These are phyloP conservation scores for Dolichopus griseipennis DNA, from an alignment of 2,888 invertebrate species.

Conservation along the genomic window DNA sequence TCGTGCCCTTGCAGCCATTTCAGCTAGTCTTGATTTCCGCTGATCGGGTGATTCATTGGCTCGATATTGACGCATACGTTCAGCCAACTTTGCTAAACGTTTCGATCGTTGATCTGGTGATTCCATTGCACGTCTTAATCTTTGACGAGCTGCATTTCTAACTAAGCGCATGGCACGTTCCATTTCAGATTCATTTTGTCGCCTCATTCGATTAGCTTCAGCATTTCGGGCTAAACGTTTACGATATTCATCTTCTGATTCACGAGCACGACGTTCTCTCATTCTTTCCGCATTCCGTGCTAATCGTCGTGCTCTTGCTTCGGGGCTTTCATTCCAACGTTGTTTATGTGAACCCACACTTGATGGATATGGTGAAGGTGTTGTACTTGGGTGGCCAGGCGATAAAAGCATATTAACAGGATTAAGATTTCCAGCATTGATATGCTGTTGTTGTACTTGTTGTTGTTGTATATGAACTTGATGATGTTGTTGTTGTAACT, in stretches of 20 bases:
- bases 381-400: slow-evolving; percentile 21
- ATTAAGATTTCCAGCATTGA: neutral
- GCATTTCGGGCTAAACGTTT: slow-evolving; percentile 40
- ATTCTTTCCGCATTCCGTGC: slow-evolving; percentile 44
- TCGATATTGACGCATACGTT: slow-evolving; percentile 41
- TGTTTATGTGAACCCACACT: slow-evolving; percentile 26
- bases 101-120: slow-evolving; percentile 39
- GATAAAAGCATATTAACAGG: slow-evolving; percentile 7
- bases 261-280: slow-evolving; percentile 41
- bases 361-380: slow-evolving; percentile 14
- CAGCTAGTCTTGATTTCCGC: slow-evolving; percentile 38
- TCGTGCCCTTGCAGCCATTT: slow-evolving; percentile 41
- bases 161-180: slow-evolving; percentile 42
- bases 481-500: slow-evolving; percentile 26
- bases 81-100: slow-evolving; percentile 38
- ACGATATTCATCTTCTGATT: slow-evolving; percentile 42
- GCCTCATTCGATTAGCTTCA: slow-evolving; percentile 40
- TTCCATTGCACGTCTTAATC: slow-evolving; percentile 42
- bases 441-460: slow-evolving; percentile 27
- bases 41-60: slow-evolving; percentile 41
- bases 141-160: slow-evolving; percentile 41
- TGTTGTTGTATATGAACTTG: slow-evolving; percentile 24
- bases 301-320: slow-evolving; percentile 40
- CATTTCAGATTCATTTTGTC: slow-evolving; percentile 41
- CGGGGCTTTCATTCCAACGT: slow-evolving; percentile 44